Evolutionary conservation across 1,140 invertebrate genomes (phyloP), one percentile per base, ranked within the genome.

Genomic region (Lithobius niger): DNA sequence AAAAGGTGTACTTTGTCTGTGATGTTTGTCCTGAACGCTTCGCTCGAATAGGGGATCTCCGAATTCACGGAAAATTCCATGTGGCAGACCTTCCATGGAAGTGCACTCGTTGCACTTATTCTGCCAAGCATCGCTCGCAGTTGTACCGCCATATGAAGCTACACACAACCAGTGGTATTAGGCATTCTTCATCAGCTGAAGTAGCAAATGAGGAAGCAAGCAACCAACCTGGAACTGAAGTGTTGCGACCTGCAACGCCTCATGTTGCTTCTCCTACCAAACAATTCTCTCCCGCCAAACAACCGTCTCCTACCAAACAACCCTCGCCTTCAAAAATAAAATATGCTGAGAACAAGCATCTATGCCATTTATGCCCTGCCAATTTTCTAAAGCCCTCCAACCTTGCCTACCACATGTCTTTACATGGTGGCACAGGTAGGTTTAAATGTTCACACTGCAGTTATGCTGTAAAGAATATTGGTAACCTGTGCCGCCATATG

Each of bases 401-500:
- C 49, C 67, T 88, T 49, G 78, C 79, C 52, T 84, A 84, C 63
- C 86, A 90, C 60, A 73, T 78, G 63, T 79, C 78, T 4, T 67
- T 86, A 45, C 82, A 85, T 56, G 81, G 81, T 0, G 77, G 81
- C 1, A 75, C 78, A 19, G 80, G 79, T 22, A 74, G 78, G 19
- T 79, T 81, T 63, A 82, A 82, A 57, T 93, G 88, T 64, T 77
- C 79, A n/a, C 78, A 82, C 58, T 93, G 89, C 69, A 82, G 84
- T 64, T 93, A 90, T 67, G 79, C 81, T 26, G 84, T 85, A 0
- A 84, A 83, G 62, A 85, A 84, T 6, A 76, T 79, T 18, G 82
- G 83, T 19, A 83, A 86, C 63, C 67, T 88, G n/a, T 77, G 80
- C 0, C 82, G 83, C 62, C 86, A 90, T 64, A 76, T 83, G 56